Conservation (phyloP, 2,888 invertebrate species). For the Anaspis maculata region DNA sequence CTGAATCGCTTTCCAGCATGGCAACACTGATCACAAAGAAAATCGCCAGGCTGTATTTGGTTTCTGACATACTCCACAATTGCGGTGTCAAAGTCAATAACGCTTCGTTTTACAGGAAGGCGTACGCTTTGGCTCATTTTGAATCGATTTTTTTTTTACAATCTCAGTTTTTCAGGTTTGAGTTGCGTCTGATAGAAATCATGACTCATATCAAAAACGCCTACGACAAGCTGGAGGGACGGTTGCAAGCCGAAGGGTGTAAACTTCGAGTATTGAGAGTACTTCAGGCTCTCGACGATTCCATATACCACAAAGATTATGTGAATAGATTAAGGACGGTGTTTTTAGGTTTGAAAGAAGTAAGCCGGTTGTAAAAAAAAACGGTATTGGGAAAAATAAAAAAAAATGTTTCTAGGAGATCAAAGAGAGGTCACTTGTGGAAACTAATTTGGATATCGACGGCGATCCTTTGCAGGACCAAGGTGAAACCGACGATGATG, state of each 20-base stretch:
- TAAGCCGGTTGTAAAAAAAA: too few relatives aligned
- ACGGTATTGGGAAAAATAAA: background rate
- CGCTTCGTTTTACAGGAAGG: slow-evolving; percentile 85
- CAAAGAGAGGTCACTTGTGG: too few relatives aligned
- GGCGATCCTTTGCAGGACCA: slow-evolving; percentile 54
- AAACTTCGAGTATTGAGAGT: slow-evolving; percentile 82
- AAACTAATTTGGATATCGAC: slow-evolving; percentile 62
- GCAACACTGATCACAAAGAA: slow-evolving; percentile 78
- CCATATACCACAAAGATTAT: slow-evolving; percentile 92
- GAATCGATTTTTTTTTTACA: slow-evolving; percentile 11
- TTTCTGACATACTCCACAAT: slow-evolving; percentile 95
- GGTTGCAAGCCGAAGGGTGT: slow-evolving; percentile 93
- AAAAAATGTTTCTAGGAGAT: background rate
- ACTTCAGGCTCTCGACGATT: slow-evolving; percentile 96
- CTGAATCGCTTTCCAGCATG: slow-evolving; percentile 72
- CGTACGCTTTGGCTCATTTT: slow-evolving; percentile 48
- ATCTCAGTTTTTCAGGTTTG: too few relatives aligned
- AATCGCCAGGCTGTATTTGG: slow-evolving; percentile 85
- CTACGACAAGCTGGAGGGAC: slow-evolving; percentile 66
- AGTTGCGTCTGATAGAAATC: slow-evolving; percentile 69
- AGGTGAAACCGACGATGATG: slow-evolving; percentile 51
- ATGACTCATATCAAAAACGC: slow-evolving; percentile 67
- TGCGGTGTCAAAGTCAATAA: slow-evolving; percentile 94
- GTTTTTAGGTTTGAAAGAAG: slow-evolving; percentile 69
- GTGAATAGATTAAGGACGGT: slow-evolving; percentile 79